These are phyloP conservation scores for Hylomyscus alleni DNA, from an alignment of 2,797 vertebrate genomes.

Conservation along the genomic window DNA sequence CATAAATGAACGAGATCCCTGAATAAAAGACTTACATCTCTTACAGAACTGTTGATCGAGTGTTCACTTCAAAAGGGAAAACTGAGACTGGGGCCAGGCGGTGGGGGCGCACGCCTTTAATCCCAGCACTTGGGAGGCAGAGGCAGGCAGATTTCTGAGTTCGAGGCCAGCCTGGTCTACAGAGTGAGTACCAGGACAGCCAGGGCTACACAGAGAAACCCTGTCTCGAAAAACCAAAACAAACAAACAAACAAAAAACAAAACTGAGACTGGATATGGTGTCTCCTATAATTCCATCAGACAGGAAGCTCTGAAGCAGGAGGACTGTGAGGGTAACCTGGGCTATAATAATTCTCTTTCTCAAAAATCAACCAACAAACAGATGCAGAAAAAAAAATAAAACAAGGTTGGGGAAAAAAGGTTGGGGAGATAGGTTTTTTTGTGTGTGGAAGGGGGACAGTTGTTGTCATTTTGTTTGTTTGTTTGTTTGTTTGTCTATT, in stretches of 20 bases:
- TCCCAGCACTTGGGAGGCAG: too few species aligned
- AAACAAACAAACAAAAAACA: too few species aligned
- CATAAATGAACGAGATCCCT: slow-evolving; percentile 9
- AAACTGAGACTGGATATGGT: neutral
- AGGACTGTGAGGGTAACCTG: neutral
- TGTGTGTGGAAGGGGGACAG: neutral
- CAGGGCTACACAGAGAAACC: too few species aligned
- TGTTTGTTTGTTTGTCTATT: neutral
- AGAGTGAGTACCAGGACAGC: too few species aligned
- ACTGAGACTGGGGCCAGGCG: neutral
- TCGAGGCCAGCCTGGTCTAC: too few species aligned
- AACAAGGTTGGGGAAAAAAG: neutral
- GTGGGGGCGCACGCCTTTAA: too few species aligned
- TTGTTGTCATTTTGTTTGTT: neutral
- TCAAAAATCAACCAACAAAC: neutral
- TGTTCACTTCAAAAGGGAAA: slow-evolving; percentile 44
- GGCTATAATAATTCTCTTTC: neutral
- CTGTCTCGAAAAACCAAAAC: too few species aligned
- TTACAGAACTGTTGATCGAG: neutral
- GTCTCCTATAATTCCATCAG: neutral
- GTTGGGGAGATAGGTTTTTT: neutral
- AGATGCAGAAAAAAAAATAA: neutral
- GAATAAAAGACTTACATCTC: neutral
- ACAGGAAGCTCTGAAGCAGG: neutral
- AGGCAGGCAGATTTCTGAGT: too few species aligned